phyloP scores from a whole-genome alignment of 1,140 invertebrate genomes.

The Leptinotarsa undecemlineata region DNA sequence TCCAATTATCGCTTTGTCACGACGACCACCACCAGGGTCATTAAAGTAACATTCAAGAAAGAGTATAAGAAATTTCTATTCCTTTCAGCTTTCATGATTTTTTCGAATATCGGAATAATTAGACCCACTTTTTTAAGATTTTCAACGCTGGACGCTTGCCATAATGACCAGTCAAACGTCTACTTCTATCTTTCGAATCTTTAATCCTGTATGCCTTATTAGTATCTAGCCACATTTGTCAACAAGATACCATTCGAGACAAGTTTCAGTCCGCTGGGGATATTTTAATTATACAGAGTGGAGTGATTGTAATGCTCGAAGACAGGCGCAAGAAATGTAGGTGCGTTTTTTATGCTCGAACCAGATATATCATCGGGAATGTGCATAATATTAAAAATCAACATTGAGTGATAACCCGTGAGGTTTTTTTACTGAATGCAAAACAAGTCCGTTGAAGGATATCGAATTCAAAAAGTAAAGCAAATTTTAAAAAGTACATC shows the following conservation, averaged over 20 bases:
- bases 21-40: neutral
- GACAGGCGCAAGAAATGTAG: no score
- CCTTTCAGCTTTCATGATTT: constrained; percentile 4
- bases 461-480: no score
- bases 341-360: no score
- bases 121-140: neutral
- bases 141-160: neutral
- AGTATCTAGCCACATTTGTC: constrained; percentile 15
- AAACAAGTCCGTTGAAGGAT: no score
- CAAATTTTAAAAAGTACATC: no score
- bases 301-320: neutral
- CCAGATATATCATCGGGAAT: no score
- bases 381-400: no score
- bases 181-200: constrained; percentile 9
- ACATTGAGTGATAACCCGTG: no score
- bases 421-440: no score
- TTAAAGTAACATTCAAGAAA: neutral
- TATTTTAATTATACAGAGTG: constrained; percentile 17
- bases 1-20: neutral
- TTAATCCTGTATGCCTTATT: constrained; percentile 15
- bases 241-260: constrained; percentile 16
- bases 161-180: neutral
- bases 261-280: neutral
- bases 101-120: neutral
- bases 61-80: neutral